These are phyloP conservation scores for Chrosomus eos DNA, from an alignment of 2,797 vertebrate genomes.

Conservation along the genomic window DNA sequence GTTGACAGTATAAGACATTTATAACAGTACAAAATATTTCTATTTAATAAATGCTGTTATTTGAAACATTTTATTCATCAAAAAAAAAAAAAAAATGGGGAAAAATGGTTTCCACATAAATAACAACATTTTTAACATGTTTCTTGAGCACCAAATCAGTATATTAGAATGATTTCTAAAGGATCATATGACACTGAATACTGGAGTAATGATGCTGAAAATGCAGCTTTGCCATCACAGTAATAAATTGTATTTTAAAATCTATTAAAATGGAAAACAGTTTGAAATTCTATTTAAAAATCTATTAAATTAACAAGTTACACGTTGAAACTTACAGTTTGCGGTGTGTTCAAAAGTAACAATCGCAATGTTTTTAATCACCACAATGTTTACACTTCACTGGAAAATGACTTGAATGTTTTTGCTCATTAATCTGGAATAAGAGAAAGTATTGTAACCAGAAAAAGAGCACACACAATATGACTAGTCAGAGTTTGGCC, in stretches of 20 bases:
- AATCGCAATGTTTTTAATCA: background rate
- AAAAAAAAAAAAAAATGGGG: background rate
- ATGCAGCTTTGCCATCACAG: background rate
- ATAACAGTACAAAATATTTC: background rate
- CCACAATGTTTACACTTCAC: background rate
- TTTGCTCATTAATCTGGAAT: slow-evolving; percentile 21
- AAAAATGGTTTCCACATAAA: background rate
- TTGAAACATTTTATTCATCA: background rate
- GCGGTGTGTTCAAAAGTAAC: background rate
- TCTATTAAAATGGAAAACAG: background rate
- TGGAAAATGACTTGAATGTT: background rate
- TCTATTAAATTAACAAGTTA: no score
- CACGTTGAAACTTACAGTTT: background rate
- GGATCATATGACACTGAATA: background rate
- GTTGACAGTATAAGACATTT: background rate
- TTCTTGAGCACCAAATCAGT: background rate
- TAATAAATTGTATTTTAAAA: background rate
- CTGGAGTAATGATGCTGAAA: background rate
- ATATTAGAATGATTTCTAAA: background rate
- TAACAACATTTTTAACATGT: background rate
- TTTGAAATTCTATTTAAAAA: background rate
- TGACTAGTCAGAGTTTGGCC: slow-evolving; percentile 8
- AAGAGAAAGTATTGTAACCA: slow-evolving; percentile 4
- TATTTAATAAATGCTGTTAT: no score
- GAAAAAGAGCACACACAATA: background rate